These are phyloP conservation scores for Antitype chi DNA, from an alignment of 2,888 invertebrate species.

Conservation along the genomic window DNA sequence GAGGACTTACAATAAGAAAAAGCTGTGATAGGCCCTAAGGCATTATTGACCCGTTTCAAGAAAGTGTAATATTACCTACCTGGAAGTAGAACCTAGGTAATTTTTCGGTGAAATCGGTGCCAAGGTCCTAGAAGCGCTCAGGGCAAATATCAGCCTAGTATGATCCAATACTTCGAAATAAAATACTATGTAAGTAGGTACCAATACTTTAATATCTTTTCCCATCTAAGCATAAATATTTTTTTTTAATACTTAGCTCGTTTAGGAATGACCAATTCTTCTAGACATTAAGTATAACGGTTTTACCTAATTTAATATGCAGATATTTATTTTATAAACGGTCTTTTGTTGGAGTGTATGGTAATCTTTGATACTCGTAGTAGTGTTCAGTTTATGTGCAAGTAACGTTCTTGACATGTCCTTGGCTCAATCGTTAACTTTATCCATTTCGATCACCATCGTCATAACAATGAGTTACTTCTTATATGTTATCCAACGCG, in stretches of 20 bases:
- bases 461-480: not conserved
- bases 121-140: not conserved
- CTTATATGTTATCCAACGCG: not conserved
- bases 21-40: too few species aligned
- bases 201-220: not conserved
- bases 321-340: conserved; percentile 19
- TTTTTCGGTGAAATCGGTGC: not conserved
- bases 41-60: not conserved
- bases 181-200: not conserved
- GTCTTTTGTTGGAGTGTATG: not conserved
- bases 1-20: not conserved
- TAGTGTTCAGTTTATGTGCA: not conserved
- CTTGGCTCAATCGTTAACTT: conserved; percentile 19
- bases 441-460: conserved; percentile 16
- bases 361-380: not conserved
- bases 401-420: conserved; percentile 12
- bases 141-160: not conserved
- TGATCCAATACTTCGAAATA: not conserved
- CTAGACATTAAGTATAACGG: conserved; percentile 5
- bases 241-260: not conserved
- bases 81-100: not conserved
- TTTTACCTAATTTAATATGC: conserved; percentile 8
- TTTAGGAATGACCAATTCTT: not conserved
- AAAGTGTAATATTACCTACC: too few species aligned
- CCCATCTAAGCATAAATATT: not conserved